Evolutionary conservation across 2,113 vertebrate species (phyloP), one percentile per base, ranked within the genome.

Genomic region (Neotragus pygmaeus): DNA sequence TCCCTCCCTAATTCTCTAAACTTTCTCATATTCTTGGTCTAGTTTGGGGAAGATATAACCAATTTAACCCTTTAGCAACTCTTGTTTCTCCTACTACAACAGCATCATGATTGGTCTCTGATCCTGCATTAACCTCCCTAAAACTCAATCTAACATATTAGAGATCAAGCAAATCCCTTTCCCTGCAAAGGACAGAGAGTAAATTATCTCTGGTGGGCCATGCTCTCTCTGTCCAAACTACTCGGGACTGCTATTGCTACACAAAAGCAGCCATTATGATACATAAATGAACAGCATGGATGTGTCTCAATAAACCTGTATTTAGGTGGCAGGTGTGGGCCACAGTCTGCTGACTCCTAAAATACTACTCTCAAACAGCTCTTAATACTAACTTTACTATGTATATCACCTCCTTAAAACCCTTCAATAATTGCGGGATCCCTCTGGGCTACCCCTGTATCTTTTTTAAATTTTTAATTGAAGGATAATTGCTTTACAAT

Each of bases 341-440:
- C 17, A 80, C 28, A 96, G 95, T 94, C 84, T 75, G 43, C 33
- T 19, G 33, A 91, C 6, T 89, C 17, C 36, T 94, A 91, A 93
- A 97, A 73, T 58, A 78, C 36, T 90, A 82, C 7, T 92, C 36
- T 53, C 43, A 80, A 90, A 89, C 11, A 75, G n/a, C 7, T 90
- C 30, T 90, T 94, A 92, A 83, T 92, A 96, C 21, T 70, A 90
- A 60, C 87, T 87, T 82, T 78, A 75, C 89, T 25, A 91, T 27
- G 1, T 60, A 58, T 85, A 49, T n/a, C 13, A 57, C 14, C 47
- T 91, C 75, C 60, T 92, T 85, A 96, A 94, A 88, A 95, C 4
- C 17, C 84, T 94, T 85, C 75, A 91, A 19, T 91, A 84, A 91
- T 7, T 96, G 15, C 17, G 36, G 16, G 51, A 53, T 89, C 94